phyloP scores from a whole-genome alignment of 2,797 vertebrate species.

The Synaphobranchus kaupii region DNA sequence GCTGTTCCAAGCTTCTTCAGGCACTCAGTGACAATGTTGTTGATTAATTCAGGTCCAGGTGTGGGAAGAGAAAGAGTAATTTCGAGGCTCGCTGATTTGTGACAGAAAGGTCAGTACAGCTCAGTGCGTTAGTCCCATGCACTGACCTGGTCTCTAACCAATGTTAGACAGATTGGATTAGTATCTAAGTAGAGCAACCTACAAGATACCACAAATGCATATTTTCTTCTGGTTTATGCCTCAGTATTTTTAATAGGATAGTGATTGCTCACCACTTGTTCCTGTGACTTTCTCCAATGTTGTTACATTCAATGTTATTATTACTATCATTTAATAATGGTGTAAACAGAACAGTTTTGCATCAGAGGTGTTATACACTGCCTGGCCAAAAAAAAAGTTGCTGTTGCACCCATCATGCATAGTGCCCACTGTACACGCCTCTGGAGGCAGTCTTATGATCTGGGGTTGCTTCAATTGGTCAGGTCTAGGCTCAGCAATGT shows the following conservation, averaged over 20 bases:
- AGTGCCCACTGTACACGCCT: no score
- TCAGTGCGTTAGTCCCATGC: conserved; percentile 47
- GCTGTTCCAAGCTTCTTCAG: conserved; percentile 41
- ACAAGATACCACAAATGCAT: background rate
- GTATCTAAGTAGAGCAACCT: background rate
- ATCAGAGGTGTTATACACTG: background rate
- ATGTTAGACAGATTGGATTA: conserved; percentile 25
- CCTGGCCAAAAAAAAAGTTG: no score
- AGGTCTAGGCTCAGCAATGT: no score
- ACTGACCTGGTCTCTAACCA: conserved; percentile 49
- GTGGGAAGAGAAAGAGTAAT: conserved; percentile 59
- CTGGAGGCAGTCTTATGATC: no score
- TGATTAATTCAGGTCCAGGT: conserved; percentile 34
- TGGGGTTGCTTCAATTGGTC: no score
- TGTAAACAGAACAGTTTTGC: background rate
- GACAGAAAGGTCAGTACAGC: conserved; percentile 57
- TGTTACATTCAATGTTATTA: background rate
- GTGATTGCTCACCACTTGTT: background rate
- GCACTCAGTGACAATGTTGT: conserved; percentile 50
- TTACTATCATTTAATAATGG: background rate
- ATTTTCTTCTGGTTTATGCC: background rate
- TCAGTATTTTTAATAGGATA: background rate
- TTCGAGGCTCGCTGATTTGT: conserved; percentile 65
- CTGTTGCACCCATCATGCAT: no score
- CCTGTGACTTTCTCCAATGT: background rate